phyloP scores from a whole-genome alignment of 2,888 invertebrate genomes.

The Aproaerema taeniolella region DNA sequence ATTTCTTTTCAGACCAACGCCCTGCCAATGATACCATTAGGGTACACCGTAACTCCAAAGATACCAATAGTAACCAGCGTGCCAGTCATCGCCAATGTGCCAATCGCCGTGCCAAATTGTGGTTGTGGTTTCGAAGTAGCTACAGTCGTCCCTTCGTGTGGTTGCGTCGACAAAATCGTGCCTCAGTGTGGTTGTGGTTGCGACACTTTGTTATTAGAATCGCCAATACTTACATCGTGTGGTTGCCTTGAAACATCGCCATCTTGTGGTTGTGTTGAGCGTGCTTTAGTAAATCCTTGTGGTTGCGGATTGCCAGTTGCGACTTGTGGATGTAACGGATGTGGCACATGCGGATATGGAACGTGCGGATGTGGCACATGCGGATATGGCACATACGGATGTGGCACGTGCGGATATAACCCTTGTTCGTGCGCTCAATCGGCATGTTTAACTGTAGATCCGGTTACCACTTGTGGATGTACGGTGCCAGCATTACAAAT shows the following conservation, averaged over 20 bases:
- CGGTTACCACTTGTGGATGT: slow-evolving; percentile 8
- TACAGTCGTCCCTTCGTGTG: slow-evolving; percentile 18
- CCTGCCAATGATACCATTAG: slow-evolving; percentile 8
- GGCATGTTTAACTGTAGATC: slow-evolving; percentile 2
- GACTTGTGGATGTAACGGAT: slow-evolving; percentile 13
- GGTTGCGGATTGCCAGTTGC: neutral
- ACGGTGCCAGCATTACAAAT: neutral
- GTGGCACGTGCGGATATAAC: slow-evolving; percentile 2
- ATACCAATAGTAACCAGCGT: slow-evolving; percentile 1
- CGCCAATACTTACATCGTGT: no score
- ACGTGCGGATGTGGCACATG: no score
- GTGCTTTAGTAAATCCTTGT: no score
- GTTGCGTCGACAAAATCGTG: slow-evolving; percentile 16
- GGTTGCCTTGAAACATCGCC: no score
- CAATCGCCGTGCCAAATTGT: slow-evolving; percentile 5
- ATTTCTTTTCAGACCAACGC: slow-evolving; percentile 10
- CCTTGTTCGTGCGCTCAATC: neutral
- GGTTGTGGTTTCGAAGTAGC: slow-evolving; percentile 1
- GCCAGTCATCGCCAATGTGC: slow-evolving; percentile 4
- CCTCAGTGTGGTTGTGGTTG: neutral
- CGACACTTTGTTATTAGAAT: neutral
- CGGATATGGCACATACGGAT: no score
- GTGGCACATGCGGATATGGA: slow-evolving; percentile 20
- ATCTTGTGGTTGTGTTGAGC: no score
- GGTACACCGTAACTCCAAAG: slow-evolving; percentile 5